These are phyloP conservation scores for Idris sp. DNA, from an alignment of 1,140 invertebrate genomes.

Conservation along the genomic window DNA sequence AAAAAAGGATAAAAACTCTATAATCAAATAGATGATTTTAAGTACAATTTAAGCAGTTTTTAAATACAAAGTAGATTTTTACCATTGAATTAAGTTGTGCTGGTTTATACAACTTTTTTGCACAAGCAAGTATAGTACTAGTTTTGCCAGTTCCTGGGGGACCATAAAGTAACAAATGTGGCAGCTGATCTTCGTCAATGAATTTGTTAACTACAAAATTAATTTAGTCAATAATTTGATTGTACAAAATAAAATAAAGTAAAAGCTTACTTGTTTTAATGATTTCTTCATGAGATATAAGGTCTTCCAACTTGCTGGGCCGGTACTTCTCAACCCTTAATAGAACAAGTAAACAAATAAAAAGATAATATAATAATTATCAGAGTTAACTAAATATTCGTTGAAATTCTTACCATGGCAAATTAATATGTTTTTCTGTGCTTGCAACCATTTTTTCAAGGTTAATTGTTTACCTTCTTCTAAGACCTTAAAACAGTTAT, in stretches of 20 bases:
- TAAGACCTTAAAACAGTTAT: background rate
- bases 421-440: conserved; percentile 73
- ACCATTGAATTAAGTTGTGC: conserved; percentile 94
- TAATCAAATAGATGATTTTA: too few relatives aligned
- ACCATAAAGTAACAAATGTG: conserved; percentile 98
- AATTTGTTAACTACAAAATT: conserved; percentile 92
- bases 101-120: conserved; percentile 93
- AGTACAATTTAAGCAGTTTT: too few relatives aligned
- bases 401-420: conserved; percentile 78
- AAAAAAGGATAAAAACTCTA: background rate
- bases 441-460: conserved; percentile 51
- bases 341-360: conserved; percentile 51
- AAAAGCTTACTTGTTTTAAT: conserved; percentile 92
- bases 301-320: conserved; percentile 91
- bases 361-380: conserved; percentile 27
- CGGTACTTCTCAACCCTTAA: conserved; percentile 99
- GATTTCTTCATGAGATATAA: conserved; percentile 98
- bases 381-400: too few relatives aligned
- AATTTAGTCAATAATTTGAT: too few relatives aligned
- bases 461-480: background rate
- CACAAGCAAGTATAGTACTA: conserved; percentile 97
- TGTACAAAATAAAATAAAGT: too few relatives aligned
- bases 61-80: too few relatives aligned
- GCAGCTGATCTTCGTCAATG: conserved; percentile 94
- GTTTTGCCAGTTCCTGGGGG: conserved; percentile 99